phyloP scores from a whole-genome alignment of 2,797 vertebrate species.

The Babyrousa celebensis region DNA sequence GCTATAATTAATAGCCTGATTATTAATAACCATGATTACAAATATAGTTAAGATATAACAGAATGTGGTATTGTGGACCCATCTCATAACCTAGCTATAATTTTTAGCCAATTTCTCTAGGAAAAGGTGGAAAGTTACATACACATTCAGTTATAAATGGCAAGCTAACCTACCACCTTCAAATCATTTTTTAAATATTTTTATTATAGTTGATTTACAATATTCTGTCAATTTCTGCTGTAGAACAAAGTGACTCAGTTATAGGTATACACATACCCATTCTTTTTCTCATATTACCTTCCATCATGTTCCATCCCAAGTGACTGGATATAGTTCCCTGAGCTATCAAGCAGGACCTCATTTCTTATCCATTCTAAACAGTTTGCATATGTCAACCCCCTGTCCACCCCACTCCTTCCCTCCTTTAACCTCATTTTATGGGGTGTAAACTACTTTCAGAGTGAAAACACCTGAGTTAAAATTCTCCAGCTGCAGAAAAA shows the following conservation, averaged over 20 bases:
- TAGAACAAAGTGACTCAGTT: too few relatives aligned
- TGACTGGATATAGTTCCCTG: too few relatives aligned
- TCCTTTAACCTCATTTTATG: slow-evolving; percentile 25
- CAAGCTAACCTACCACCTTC: not conserved
- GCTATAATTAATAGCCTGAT: not conserved
- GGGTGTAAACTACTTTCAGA: slow-evolving; percentile 38
- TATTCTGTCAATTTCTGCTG: too few relatives aligned
- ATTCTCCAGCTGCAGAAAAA: slow-evolving; percentile 24
- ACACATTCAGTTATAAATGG: not conserved
- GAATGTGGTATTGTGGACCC: not conserved
- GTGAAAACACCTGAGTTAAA: slow-evolving; percentile 59
- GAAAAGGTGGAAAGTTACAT: not conserved
- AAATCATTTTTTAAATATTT: not conserved
- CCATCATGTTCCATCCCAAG: too few relatives aligned
- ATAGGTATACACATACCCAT: too few relatives aligned
- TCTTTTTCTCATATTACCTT: too few relatives aligned
- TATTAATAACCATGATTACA: not conserved
- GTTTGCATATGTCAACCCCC: too few relatives aligned
- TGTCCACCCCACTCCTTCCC: too few relatives aligned
- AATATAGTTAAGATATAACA: not conserved
- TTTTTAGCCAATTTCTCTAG: slow-evolving; percentile 39
- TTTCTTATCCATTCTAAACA: too few relatives aligned
- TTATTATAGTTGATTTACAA: too few relatives aligned
- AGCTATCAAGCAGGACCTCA: too few relatives aligned
- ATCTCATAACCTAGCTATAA: not conserved